Percentiles rank a stretch among this genome's conserved stretches.
Conservation (phyloP, 2,888 invertebrate genomes). For the Cheilosia pagana region DNA sequence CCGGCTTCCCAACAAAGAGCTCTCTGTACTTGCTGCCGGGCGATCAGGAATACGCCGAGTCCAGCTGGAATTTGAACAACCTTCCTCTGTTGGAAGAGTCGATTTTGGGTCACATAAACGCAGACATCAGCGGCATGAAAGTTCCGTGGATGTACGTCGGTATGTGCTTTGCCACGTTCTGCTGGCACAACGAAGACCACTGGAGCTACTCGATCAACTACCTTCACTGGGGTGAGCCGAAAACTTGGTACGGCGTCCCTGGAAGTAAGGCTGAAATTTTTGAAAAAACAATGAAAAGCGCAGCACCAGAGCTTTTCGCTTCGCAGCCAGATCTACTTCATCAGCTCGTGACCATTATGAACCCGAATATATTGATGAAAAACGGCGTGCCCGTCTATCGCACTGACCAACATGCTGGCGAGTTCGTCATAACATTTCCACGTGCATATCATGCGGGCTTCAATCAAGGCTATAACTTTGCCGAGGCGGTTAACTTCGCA, state of each 20-base stretch:
- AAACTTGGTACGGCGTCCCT: constrained; percentile 98
- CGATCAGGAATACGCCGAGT: constrained; percentile 95
- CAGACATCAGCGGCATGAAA: constrained; percentile 99
- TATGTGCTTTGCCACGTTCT: constrained; percentile 99
- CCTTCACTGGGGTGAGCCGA: constrained; percentile 99
- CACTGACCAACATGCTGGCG: constrained; percentile 98
- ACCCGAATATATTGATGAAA: constrained; percentile 96
- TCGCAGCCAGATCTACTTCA: constrained; percentile 98
- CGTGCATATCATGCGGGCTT: constrained; percentile 99
- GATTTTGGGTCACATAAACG: constrained; percentile 97
- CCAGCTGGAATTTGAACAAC: constrained; percentile 99
- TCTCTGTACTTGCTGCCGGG: constrained; percentile 91
- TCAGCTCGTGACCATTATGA: constrained; percentile 99
- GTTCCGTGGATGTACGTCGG: constrained; percentile 99
- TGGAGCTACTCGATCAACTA: constrained; percentile 99
- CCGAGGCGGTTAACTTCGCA: constrained; percentile 99
- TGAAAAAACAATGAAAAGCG: constrained; percentile 96
- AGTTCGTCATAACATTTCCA: constrained; percentile 99
- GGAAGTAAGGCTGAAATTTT: constrained; percentile 96
- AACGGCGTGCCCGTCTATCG: constrained; percentile 91
- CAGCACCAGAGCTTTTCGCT: constrained; percentile 98
- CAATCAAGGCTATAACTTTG: constrained; percentile 99
- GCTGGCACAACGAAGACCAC: constrained; percentile 99
- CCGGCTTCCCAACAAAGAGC: constrained; percentile 95
- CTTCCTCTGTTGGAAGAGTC: constrained; percentile 97